Conservation (phyloP, 92 coral and sea anemone species). For the Nematostella vectensis region DNA sequence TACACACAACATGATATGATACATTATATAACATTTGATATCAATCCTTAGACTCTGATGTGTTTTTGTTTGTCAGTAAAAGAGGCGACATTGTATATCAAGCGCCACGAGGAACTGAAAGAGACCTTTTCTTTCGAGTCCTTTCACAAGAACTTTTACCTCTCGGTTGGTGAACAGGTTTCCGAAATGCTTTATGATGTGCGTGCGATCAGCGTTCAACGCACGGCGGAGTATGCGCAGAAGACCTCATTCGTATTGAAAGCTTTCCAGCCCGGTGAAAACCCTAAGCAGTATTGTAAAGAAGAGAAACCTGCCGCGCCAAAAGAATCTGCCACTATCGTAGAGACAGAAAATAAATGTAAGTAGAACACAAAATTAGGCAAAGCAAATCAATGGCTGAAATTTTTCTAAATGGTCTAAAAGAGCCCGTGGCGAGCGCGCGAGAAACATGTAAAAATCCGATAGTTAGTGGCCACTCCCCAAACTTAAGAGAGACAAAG, state of each 20-base stretch:
- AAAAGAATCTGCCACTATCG: constrained; percentile 2
- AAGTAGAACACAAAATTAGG: no score
- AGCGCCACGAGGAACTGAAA: constrained; percentile 42
- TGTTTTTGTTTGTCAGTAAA: no score
- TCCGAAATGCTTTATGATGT: constrained; percentile 17
- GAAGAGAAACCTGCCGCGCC: constrained; percentile 38
- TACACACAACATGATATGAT: no score
- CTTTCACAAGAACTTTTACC: constrained; percentile 42
- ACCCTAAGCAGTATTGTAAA: constrained; percentile 43
- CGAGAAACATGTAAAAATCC: no score
- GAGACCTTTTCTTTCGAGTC: constrained; percentile 72
- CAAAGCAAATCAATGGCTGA: no score
- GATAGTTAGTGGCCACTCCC: no score
- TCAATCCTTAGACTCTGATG: no score
- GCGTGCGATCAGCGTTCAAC: constrained; percentile 34
- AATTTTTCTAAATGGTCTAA: no score
- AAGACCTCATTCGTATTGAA: constrained; percentile 45
- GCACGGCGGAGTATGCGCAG: constrained; percentile 35
- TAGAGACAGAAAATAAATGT: no score
- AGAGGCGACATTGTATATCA: constrained; percentile 64
- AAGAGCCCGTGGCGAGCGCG: no score
- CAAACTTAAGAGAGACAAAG: no score
- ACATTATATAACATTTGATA: no score
- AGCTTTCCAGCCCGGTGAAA: constrained; percentile 37
- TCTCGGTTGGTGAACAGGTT: constrained; percentile 19